Conservation (phyloP, 2,888 invertebrate species). For the Hypolimnas misippus region DNA sequence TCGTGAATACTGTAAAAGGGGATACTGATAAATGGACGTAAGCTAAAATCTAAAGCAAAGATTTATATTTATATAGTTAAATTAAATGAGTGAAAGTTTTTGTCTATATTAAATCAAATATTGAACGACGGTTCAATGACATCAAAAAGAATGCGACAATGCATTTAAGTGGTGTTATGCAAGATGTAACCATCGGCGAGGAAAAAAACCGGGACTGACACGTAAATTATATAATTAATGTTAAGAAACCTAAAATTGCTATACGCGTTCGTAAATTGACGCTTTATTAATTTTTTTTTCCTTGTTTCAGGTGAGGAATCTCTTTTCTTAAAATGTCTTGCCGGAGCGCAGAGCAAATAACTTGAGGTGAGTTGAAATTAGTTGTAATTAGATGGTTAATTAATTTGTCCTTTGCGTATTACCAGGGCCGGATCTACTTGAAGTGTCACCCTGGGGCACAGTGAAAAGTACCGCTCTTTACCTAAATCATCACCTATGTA, state of each 20-base stretch:
- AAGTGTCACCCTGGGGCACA: no score
- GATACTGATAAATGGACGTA: no score
- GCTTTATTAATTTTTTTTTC: slow-evolving; percentile 42
- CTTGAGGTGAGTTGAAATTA: slow-evolving; percentile 60
- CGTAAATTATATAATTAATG: slow-evolving; percentile 46
- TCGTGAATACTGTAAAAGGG: no score
- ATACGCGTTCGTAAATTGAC: not conserved
- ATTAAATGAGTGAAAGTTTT: slow-evolving; percentile 35
- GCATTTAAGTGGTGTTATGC: slow-evolving; percentile 40
- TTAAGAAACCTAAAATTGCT: slow-evolving; percentile 28
- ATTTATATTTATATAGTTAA: no score
- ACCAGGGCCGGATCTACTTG: no score
- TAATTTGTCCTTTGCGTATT: not conserved
- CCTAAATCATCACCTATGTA: no score
- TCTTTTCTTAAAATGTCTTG: slow-evolving; percentile 67
- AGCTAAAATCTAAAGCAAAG: not conserved
- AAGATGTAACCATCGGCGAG: slow-evolving; percentile 31
- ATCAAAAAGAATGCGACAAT: slow-evolving; percentile 43
- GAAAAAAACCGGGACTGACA: slow-evolving; percentile 28
- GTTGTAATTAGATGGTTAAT: not conserved
- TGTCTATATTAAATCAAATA: slow-evolving; percentile 31
- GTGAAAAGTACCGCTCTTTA: no score
- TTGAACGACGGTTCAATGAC: slow-evolving; percentile 40
- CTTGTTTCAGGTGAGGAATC: slow-evolving; percentile 76
- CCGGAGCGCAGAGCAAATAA: slow-evolving; percentile 64